These are phyloP conservation scores for Microctenopoma lineatum DNA, from an alignment of 2,797 vertebrate genomes.

Conservation along the genomic window DNA sequence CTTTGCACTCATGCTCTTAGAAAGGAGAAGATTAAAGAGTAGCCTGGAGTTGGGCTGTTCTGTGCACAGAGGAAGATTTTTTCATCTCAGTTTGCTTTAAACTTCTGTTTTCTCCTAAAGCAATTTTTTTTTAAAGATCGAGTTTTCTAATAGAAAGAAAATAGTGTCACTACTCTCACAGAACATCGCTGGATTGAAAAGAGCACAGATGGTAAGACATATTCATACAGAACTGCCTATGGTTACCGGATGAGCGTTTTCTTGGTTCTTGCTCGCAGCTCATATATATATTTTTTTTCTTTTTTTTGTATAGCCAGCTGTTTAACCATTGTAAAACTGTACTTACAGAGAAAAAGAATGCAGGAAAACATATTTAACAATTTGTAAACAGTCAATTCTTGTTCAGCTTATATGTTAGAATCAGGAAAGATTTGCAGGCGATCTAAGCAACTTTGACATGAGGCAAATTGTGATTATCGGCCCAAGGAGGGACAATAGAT, in stretches of 20 bases:
- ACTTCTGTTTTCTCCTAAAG: slow-evolving; percentile 38
- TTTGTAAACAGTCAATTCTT: background rate
- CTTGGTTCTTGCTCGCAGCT: slow-evolving; percentile 1
- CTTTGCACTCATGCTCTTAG: slow-evolving; percentile 19
- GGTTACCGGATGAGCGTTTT: slow-evolving; percentile 6
- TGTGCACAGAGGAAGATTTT: slow-evolving; percentile 27
- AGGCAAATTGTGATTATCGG: no score
- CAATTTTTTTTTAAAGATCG: slow-evolving; percentile 33
- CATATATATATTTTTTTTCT: no score
- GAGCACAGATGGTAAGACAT: background rate
- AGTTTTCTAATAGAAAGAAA: slow-evolving; percentile 38
- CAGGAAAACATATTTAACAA: background rate
- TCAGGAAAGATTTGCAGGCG: no score
- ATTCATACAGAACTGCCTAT: slow-evolving; percentile 9
- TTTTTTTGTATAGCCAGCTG: no score
- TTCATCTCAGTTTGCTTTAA: slow-evolving; percentile 42
- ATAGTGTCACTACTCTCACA: slow-evolving; percentile 17
- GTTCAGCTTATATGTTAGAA: background rate
- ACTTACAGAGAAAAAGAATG: no score
- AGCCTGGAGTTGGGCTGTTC: slow-evolving; percentile 28
- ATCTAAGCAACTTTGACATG: no score
- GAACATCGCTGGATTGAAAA: slow-evolving; percentile 25
- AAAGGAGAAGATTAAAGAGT: slow-evolving; percentile 32
- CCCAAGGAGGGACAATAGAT: no score
- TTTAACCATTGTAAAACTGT: background rate